Base-by-base conservation (phyloP, 2,797 vertebrate species). In the Pantherophis alleghaniensis region DNA sequence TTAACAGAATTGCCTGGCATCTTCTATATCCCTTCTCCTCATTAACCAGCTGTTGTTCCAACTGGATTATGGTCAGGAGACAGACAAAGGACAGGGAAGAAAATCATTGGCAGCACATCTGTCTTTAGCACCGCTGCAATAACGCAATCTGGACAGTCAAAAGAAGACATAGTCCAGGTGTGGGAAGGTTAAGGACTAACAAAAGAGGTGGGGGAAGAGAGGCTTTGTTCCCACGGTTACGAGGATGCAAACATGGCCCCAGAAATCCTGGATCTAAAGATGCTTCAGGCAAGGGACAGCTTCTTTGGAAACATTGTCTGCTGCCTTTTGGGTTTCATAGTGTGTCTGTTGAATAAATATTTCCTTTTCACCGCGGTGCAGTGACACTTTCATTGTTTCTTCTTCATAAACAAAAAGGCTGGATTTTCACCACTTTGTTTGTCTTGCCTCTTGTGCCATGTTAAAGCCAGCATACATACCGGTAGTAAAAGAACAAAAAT, bases 261-360 rank as follows among this genome's bases (percentile, higher is more conserved):
- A 12, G 53, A 55, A 88, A 55, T 16, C 53, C 59, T 91, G n/a
- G 42, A 66, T 26, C 11, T n/a, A 32, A 32, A 53, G 53, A 91
- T 87, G 83, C 86, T 87, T 55, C 12, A 32, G 26, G 86, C 26
- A 59, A 66, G 37, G 55, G 32, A n/a, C 26, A 24, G 12, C 89
- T 69, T 90, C 79, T 87, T 57, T 87, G 86, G 37, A n/a, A 90
- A 88, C 12, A 2, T 22, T 51, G 22, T 61, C 83, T 83, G 74
- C 74, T 57, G 56, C n/a, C 55, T 88, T 83, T 55, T 5, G 16
- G 86, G 26, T 22, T 57, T 66, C 12, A 18, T 47, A 32, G 26
- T 55, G 59, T 90, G 66, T 28, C 90, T n/a, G 32, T 24, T 83
- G 90, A 93, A 88, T 86, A 91, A 93, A 91, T 89, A 91, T 91